Evolutionary conservation across 2,113 vertebrate species (phyloP).

Genomic region (Caracal caracal): DNA sequence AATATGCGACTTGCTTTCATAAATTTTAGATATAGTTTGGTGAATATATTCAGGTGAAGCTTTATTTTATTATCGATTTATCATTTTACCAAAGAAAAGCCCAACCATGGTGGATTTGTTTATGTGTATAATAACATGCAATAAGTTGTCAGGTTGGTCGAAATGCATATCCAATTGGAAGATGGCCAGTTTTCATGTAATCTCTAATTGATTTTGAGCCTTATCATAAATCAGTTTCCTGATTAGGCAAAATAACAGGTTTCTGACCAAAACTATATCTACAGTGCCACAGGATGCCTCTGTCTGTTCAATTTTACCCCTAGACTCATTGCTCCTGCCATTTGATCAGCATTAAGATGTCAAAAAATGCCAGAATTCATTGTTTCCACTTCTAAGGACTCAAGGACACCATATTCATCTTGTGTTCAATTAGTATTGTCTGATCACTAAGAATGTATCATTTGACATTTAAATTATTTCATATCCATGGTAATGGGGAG

Average conservation of each 20-base stretch:
- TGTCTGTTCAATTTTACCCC: neutral
- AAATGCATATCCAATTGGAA: neutral
- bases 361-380: neutral
- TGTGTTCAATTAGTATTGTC: conserved; percentile 61
- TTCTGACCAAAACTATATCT: neutral
- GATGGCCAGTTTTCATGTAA: neutral
- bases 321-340: neutral
- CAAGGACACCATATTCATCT: conserved; percentile 53
- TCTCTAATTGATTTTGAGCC: neutral
- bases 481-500: neutral
- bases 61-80: neutral
- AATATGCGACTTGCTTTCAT: neutral
- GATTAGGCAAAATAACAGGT: neutral
- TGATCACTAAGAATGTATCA: conserved; percentile 56
- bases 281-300: neutral
- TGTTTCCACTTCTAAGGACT: neutral
- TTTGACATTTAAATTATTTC: conserved; percentile 58
- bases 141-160: neutral
- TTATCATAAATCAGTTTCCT: neutral
- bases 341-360: neutral
- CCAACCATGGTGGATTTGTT: neutral
- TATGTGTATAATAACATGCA: neutral
- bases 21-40: neutral
- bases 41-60: neutral
- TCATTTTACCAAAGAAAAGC: neutral